phyloP scores from a whole-genome alignment of 2,888 invertebrate genomes.

The Barypeithes pellucidus region DNA sequence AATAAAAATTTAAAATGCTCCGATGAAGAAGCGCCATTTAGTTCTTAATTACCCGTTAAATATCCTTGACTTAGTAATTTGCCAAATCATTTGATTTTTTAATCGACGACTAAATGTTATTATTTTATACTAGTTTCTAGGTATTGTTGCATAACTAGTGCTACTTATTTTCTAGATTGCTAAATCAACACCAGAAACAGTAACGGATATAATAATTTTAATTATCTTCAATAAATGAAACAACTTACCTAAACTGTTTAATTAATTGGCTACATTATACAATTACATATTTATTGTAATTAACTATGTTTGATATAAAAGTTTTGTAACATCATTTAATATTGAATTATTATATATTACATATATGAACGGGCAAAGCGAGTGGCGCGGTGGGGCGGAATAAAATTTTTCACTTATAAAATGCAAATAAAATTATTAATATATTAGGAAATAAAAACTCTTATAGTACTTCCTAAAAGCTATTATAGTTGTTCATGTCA shows the following conservation, averaged over 20 bases:
- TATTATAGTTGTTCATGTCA: too few relatives aligned
- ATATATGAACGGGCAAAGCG: too few relatives aligned
- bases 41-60: too few relatives aligned
- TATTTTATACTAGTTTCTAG: background rate
- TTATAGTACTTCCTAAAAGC: too few relatives aligned
- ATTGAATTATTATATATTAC: background rate
- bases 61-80: background rate
- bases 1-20: too few relatives aligned
- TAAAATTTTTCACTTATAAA: too few relatives aligned
- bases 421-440: too few relatives aligned
- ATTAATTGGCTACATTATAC: slow-evolving; percentile 11
- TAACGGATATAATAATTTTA: slow-evolving; percentile 9
- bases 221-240: slow-evolving; percentile 20
- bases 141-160: background rate
- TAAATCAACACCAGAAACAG: background rate
- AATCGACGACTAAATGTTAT: background rate
- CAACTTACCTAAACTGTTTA: slow-evolving; percentile 5
- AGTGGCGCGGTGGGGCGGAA: too few relatives aligned
- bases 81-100: background rate
- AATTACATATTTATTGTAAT: slow-evolving; percentile 8
- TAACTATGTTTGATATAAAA: slow-evolving; percentile 5
- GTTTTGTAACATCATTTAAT: slow-evolving; percentile 19
- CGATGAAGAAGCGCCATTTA: too few relatives aligned
- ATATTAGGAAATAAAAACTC: too few relatives aligned
- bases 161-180: slow-evolving; percentile 6